These are phyloP conservation scores for Lytechinus pictus DNA, from an alignment of 35 echinoderm and acorn worm species.

Conservation along the genomic window DNA sequence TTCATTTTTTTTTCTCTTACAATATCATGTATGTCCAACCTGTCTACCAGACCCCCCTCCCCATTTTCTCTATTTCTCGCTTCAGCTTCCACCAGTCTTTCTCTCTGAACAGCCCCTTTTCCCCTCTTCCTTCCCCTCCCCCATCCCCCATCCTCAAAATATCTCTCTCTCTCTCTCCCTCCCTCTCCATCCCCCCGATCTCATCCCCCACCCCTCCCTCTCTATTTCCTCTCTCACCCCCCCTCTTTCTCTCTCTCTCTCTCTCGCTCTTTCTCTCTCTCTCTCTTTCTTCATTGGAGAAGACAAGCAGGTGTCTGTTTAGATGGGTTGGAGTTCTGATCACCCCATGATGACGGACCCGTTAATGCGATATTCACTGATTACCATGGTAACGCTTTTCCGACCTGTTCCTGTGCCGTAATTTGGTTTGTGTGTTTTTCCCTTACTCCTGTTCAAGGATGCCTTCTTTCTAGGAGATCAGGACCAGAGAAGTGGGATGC, in stretches of 20 bases:
- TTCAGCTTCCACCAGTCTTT: too few species aligned
- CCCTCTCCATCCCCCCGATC: too few species aligned
- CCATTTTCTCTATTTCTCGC: too few species aligned
- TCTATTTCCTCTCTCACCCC: background rate
- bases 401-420: background rate
- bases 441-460: background rate
- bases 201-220: too few species aligned
- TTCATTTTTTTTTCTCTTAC: too few species aligned
- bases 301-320: background rate
- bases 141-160: too few species aligned
- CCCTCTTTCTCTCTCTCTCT: background rate
- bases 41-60: too few species aligned
- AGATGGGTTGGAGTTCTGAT: background rate
- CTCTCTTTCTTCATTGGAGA: background rate
- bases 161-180: background rate
- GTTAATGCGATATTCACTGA: background rate
- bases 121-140: too few species aligned
- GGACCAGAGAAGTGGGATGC: background rate
- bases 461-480: background rate
- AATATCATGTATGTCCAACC: too few species aligned
- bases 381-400: background rate
- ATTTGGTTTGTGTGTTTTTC: background rate
- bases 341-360: background rate
- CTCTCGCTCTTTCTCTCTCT: background rate
- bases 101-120: too few species aligned